phyloP scores from a whole-genome alignment of 2,113 vertebrate genomes.

The Prunella fulvescens region DNA sequence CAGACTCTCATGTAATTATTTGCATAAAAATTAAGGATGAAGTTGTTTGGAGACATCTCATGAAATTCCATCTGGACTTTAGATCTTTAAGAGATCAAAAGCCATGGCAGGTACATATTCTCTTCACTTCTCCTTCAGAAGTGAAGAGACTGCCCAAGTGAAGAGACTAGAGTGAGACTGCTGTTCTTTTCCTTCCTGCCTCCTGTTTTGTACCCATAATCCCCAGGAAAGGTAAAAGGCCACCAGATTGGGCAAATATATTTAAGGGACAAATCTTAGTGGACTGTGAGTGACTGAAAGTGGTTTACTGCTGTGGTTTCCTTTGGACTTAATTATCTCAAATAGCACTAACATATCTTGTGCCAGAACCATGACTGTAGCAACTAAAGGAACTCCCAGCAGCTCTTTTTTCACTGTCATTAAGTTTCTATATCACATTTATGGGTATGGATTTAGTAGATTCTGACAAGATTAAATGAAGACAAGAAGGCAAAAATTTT shows the following conservation, averaged over 20 bases:
- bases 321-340: background rate
- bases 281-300: background rate
- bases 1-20: background rate
- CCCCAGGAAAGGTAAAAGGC: background rate
- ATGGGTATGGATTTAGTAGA: background rate
- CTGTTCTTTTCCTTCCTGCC: background rate
- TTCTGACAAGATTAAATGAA: background rate
- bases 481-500: background rate
- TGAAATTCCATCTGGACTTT: background rate
- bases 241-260: background rate
- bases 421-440: background rate
- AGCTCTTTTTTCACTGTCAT: background rate
- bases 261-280: background rate
- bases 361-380: background rate
- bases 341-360: background rate
- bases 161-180: background rate
- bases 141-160: background rate
- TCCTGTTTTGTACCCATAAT: background rate
- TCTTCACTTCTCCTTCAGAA: background rate
- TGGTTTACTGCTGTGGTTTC: background rate
- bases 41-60: background rate
- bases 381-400: background rate
- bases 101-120: background rate
- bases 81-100: background rate
- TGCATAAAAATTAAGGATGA: background rate